Base-by-base conservation (phyloP, 2,113 vertebrate genomes). In the Eretmochelys imbricata region DNA sequence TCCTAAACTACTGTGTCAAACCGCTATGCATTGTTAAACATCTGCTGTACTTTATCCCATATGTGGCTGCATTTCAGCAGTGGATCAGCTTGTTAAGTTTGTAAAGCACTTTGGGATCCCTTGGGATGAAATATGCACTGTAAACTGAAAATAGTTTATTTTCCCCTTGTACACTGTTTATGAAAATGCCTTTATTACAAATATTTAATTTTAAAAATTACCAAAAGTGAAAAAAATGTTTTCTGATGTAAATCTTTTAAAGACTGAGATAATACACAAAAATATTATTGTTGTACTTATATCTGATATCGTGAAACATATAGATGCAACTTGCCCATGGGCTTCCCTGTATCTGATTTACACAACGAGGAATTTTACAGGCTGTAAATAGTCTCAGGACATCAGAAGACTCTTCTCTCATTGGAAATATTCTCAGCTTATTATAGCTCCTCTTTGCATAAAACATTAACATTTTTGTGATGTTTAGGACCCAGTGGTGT, bases 381-480 rank as follows among this genome's bases (percentile, higher is more conserved):
- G 92, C 96, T 95, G 84, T 90, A 97, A 97, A 96, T 95, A 96
- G 96, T 95, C 96, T 72, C 87, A 96, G 96, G 97, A 95, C 96
- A 97, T 96, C 93, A 97, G 96, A 96, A 97, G 93, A 95, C 96
- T 89, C 86, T 92, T 97, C 85, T 95, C 94, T 97, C 88, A 89
- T 94, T 89, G 95, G 96, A 97, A 97, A 95, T 90, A 97, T 89
- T 98, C 96, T 95, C 95, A 96, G 91, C 96, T 97, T 97, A 90
- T 97, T 96, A 94, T 96, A 97, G 95, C 93, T 97, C 93, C 94
- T 97, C 95, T 98, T 94, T 98, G 97, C 94, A 98, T 97, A 98
- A 98, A 98, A 98, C 93, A 97, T 2, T 96, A 96, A 96, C 97
- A 98, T 98, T 98, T 98, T 97, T 94, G 94, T 95, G 85, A 94